Percentiles rank a stretch among this genome's conserved stretches.
Conservation (phyloP, 1,140 invertebrate genomes). For the Euborellia annulipes region DNA sequence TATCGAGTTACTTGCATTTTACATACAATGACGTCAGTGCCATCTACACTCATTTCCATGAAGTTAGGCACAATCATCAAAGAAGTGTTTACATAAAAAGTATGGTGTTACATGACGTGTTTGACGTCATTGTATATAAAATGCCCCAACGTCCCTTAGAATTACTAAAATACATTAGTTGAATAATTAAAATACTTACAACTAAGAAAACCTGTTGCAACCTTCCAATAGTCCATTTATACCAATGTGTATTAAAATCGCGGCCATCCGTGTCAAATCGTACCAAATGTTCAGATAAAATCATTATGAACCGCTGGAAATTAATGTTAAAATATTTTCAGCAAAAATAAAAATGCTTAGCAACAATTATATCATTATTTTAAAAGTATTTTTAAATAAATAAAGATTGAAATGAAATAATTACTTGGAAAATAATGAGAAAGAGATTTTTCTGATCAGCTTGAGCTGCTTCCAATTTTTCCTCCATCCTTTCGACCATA, state of each 20-base stretch:
- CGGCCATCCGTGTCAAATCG: slow-evolving; percentile 82
- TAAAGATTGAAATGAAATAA: slow-evolving; percentile 5
- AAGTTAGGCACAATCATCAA: too few relatives aligned
- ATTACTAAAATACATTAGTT: slow-evolving; percentile 12
- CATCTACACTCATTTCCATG: too few relatives aligned
- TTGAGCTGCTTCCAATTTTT: slow-evolving; percentile 82
- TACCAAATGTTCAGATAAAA: slow-evolving; percentile 89
- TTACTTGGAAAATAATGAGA: slow-evolving; percentile 86
- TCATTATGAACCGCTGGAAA: slow-evolving; percentile 85
- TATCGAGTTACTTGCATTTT: too few relatives aligned
- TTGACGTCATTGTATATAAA: too few relatives aligned
- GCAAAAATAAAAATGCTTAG: slow-evolving; percentile 8
- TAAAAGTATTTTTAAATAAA: slow-evolving; percentile 12
- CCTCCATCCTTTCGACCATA: slow-evolving; percentile 88
- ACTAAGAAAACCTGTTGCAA: slow-evolving; percentile 88
- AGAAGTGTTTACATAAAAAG: too few relatives aligned
- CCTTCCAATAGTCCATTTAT: slow-evolving; percentile 87
- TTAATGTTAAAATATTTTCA: too few relatives aligned
- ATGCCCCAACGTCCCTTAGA: too few relatives aligned
- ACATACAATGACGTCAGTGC: too few relatives aligned
- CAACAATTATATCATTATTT: slow-evolving; percentile 5
- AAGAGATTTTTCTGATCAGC: slow-evolving; percentile 95
- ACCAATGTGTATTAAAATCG: slow-evolving; percentile 92
- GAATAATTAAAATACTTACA: slow-evolving; percentile 54
- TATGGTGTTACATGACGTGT: too few relatives aligned